Percentiles rank a stretch among this genome's conserved stretches.
Conservation (phyloP, 1,140 invertebrate species). For the Spodoptera frugiperda region DNA sequence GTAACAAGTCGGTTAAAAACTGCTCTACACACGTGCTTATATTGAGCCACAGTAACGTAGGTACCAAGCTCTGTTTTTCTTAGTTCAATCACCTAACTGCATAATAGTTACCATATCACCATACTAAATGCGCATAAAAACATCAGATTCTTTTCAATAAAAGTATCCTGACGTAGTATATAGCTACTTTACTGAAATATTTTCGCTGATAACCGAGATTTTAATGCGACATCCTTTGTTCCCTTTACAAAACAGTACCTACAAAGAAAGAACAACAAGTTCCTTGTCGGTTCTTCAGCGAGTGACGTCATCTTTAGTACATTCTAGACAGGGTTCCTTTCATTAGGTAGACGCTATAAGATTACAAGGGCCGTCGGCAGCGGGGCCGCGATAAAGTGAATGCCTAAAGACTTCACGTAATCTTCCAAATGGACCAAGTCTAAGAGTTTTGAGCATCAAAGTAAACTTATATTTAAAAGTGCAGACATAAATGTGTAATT, state of each 20-base stretch:
- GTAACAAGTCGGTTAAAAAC: too few relatives aligned
- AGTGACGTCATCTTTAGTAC: conserved; percentile 7
- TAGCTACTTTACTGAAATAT: too few relatives aligned
- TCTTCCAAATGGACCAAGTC: conserved; percentile 31
- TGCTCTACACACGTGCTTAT: too few relatives aligned
- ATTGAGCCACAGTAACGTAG: too few relatives aligned
- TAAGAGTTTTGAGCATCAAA: not conserved
- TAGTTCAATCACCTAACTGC: too few relatives aligned
- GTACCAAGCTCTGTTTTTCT: too few relatives aligned
- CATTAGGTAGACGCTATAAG: conserved; percentile 12
- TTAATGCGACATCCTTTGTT: too few relatives aligned
- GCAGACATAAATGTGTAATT: conserved; percentile 25
- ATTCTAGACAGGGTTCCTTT: conserved; percentile 12
- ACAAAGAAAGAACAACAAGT: not conserved
- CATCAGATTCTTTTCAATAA: too few relatives aligned
- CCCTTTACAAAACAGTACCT: not conserved
- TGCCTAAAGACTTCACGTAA: conserved; percentile 29
- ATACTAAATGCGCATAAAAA: too few relatives aligned
- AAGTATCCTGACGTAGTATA: too few relatives aligned
- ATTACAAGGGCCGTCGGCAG: conserved; percentile 2
- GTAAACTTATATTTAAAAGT: conserved; percentile 31
- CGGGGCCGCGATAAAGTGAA: conserved; percentile 23
- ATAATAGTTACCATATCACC: too few relatives aligned
- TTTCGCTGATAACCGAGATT: too few relatives aligned
- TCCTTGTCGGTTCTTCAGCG: conserved; percentile 3